phyloP scores from a whole-genome alignment of 2,113 vertebrate genomes.

The Nycticorax nycticorax region DNA sequence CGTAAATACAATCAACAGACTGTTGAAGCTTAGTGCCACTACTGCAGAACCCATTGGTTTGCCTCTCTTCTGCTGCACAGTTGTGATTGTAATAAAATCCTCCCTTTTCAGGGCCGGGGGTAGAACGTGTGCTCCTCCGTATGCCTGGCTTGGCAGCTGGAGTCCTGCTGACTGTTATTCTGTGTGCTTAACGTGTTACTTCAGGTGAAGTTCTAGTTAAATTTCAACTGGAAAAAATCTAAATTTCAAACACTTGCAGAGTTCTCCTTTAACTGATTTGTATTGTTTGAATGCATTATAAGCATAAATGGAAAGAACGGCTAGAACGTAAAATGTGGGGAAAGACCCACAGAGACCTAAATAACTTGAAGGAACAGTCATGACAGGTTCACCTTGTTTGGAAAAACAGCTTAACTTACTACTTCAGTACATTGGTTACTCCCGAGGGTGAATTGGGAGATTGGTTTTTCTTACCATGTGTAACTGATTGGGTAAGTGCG shows the following conservation, averaged over 20 bases:
- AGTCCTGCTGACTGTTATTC: background rate
- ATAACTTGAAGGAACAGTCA: background rate
- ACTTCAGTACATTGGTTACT: background rate
- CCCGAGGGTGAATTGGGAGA: background rate
- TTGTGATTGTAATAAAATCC: background rate
- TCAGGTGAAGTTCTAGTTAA: background rate
- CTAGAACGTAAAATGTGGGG: background rate
- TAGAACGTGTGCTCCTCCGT: background rate
- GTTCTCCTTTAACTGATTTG: background rate
- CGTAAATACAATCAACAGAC: background rate
- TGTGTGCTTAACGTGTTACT: background rate
- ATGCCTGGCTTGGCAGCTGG: background rate
- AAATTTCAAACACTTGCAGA: background rate
- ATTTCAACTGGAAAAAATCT: background rate
- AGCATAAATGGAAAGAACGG: background rate
- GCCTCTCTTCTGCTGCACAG: background rate
- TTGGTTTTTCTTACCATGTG: background rate
- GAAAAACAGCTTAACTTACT: background rate
- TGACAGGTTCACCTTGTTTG: background rate
- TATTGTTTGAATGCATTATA: background rate
- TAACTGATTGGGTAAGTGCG: background rate
- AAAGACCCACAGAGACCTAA: background rate
- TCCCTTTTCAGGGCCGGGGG: background rate
- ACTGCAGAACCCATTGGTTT: background rate
- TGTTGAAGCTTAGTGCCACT: background rate